These are phyloP conservation scores for Nesoenas mayeri DNA, from an alignment of 2,113 vertebrate genomes.

Conservation along the genomic window DNA sequence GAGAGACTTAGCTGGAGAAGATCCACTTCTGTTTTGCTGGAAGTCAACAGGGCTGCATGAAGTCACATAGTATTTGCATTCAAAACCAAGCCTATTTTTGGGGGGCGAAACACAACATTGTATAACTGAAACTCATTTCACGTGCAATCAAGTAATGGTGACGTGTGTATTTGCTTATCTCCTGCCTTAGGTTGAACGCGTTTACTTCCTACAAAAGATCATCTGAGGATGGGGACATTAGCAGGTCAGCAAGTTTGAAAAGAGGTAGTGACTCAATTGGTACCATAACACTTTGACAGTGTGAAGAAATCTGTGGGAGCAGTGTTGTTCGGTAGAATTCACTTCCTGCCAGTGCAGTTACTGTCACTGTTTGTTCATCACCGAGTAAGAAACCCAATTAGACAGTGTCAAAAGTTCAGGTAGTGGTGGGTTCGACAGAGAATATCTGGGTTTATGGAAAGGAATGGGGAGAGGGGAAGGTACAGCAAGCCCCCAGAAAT, in stretches of 20 bases:
- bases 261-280: background rate
- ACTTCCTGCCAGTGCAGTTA: background rate
- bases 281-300: background rate
- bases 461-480: background rate
- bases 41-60: background rate
- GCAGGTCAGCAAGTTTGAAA: background rate
- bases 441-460: background rate
- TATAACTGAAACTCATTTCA: background rate
- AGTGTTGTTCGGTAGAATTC: background rate
- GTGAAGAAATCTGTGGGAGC: background rate
- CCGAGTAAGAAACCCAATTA: background rate
- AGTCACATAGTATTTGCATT: background rate
- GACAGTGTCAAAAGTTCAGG: slow-evolving; percentile 20
- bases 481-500: fast-evolving
- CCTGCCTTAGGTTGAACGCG: background rate
- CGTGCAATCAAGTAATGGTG: background rate
- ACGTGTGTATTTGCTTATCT: background rate
- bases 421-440: background rate
- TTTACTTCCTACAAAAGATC: background rate
- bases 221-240: background rate
- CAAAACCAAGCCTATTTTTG: background rate
- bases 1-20: background rate
- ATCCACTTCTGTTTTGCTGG: background rate
- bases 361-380: background rate
- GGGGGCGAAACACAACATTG: fast-evolving